These are phyloP conservation scores for Amblyornis subalaris DNA, from an alignment of 2,113 vertebrate genomes.

Conservation along the genomic window DNA sequence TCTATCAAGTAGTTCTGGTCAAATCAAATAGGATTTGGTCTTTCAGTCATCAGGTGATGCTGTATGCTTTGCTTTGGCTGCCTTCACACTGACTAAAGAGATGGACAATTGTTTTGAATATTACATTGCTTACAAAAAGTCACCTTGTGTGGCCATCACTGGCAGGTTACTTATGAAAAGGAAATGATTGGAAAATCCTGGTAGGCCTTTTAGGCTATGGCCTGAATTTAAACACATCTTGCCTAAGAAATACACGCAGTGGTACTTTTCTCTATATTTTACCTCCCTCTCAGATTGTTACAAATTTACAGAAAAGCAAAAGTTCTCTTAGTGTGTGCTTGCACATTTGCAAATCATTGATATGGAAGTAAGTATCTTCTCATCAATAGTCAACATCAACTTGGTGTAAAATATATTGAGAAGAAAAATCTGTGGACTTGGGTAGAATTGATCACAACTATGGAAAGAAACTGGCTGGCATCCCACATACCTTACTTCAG, in stretches of 20 bases:
- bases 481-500: slow-evolving; percentile 11
- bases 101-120: not conserved
- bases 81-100: not conserved
- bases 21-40: not conserved
- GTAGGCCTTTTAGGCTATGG: not conserved
- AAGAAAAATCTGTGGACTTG: not conserved
- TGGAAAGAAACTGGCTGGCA: slow-evolving; percentile 9
- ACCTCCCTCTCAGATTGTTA: not conserved
- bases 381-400: not conserved
- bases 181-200: not conserved
- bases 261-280: not conserved
- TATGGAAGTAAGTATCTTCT: not conserved
- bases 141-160: not conserved
- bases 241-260: not conserved
- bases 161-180: not conserved
- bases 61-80: not conserved
- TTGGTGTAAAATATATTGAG: not conserved
- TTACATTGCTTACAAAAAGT: not conserved
- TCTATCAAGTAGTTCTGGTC: not conserved
- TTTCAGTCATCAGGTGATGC: not conserved
- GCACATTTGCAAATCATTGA: not conserved
- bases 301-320: not conserved
- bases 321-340: not conserved
- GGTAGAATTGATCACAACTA: not conserved
- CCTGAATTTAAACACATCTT: not conserved